A percentile compares a stretch with the other conserved stretches of the same genome.
These are phyloP conservation scores for Protophormia terraenovae DNA, from an alignment of 2,888 invertebrate species.

Conservation along the genomic window DNA sequence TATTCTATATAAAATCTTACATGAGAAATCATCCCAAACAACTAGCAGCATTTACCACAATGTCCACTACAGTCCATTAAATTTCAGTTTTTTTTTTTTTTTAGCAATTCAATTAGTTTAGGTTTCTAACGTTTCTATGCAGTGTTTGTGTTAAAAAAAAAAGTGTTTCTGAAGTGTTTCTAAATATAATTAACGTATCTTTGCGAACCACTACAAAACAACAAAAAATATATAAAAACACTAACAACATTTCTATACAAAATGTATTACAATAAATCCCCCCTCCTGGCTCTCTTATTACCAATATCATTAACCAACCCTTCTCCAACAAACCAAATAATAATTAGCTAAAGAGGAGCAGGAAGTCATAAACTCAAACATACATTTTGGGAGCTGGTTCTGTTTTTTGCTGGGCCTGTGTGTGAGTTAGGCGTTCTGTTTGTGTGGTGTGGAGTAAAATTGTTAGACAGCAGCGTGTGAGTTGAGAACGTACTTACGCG, in stretches of 20 bases:
- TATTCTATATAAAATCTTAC: too few species aligned
- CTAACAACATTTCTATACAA: conserved; percentile 33
- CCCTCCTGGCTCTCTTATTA: not conserved
- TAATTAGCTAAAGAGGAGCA: conserved; percentile 53
- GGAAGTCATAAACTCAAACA: conserved; percentile 61
- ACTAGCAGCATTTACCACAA: too few species aligned
- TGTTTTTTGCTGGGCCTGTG: not conserved
- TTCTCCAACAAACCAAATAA: conserved; percentile 15
- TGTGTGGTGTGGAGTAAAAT: conserved; percentile 38
- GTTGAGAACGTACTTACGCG: conserved; percentile 21
- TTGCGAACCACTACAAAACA: conserved; percentile 22
- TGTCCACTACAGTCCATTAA: not conserved
- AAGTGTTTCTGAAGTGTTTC: conserved; percentile 51
- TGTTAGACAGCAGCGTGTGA: conserved; percentile 40
- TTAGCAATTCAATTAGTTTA: conserved; percentile 15
- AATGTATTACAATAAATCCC: conserved; percentile 18
- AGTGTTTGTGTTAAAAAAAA: not conserved
- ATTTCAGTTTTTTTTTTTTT: not conserved
- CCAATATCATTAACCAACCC: not conserved
- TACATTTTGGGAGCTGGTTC: conserved; percentile 44
- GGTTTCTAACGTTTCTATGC: not conserved
- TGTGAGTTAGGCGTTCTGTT: conserved; percentile 28
- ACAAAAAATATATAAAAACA: not conserved
- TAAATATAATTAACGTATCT: conserved; percentile 64
- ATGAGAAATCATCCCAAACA: too few species aligned